Conservation (phyloP, 2,113 vertebrate genomes). For the Petromus typicus region DNA sequence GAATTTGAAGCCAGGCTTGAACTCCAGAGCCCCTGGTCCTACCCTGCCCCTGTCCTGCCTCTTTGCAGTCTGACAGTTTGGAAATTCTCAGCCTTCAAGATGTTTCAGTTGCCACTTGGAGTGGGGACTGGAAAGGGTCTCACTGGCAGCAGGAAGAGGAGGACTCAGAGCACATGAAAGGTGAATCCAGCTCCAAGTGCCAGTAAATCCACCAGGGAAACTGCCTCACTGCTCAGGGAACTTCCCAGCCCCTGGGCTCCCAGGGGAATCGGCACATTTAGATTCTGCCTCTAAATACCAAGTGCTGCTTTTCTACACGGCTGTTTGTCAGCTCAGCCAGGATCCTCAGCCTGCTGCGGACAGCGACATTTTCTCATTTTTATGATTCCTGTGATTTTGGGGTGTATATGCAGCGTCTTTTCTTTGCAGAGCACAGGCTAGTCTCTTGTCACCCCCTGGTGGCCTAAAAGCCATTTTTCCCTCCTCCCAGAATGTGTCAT, state of each 20-base stretch:
- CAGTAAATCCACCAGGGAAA: neutral
- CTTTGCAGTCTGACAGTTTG: neutral
- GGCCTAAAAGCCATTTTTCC: constrained; percentile 7
- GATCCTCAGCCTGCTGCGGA: neutral
- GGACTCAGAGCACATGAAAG: neutral
- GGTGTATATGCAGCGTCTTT: neutral
- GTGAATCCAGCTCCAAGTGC: neutral
- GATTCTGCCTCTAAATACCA: neutral
- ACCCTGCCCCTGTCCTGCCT: neutral
- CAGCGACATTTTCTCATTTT: neutral
- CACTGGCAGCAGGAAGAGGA: neutral
- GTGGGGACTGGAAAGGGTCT: neutral
- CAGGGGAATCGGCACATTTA: neutral
- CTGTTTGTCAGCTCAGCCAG: neutral
- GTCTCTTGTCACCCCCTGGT: constrained; percentile 20
- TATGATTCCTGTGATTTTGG: neutral
- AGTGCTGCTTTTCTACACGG: neutral
- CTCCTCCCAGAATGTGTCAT: neutral
- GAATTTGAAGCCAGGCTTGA: neutral
- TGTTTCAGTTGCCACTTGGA: neutral
- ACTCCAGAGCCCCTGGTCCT: neutral
- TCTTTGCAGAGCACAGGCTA: neutral
- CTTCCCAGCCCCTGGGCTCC: neutral
- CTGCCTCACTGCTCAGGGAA: neutral
- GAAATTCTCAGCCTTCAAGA: neutral